Percentiles rank a stretch among this genome's conserved stretches.
Evolutionary conservation across 2,797 vertebrate species (phyloP).

Genomic region (Neostethus bicornis): DNA sequence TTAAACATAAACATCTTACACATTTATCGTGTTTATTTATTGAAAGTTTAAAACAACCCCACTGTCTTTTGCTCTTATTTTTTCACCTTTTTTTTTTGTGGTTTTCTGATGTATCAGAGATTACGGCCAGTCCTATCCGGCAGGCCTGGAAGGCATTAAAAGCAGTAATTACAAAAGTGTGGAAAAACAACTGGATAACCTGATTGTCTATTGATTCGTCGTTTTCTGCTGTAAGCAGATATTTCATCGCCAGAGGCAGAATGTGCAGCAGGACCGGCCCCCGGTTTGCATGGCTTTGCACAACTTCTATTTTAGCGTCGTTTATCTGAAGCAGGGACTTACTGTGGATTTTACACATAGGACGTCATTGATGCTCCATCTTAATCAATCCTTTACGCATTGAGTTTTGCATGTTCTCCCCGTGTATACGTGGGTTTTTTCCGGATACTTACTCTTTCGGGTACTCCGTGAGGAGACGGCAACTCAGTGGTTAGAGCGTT

Average conservation of each 20-base stretch:
- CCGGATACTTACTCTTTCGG: too few relatives aligned
- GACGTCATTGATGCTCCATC: too few relatives aligned
- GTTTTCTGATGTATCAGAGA: slow-evolving; percentile 19
- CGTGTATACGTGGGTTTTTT: too few relatives aligned
- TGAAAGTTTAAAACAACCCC: not conserved
- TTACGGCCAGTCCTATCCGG: slow-evolving; percentile 18
- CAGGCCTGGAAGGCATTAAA: slow-evolving; percentile 36
- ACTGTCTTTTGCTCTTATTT: not conserved
- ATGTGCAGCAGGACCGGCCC: slow-evolving; percentile 5
- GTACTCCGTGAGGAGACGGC: too few relatives aligned
- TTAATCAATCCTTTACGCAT: too few relatives aligned
- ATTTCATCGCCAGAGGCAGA: slow-evolving; percentile 16
- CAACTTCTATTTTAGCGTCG: not conserved
- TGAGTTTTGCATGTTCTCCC: too few relatives aligned
- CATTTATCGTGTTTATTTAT: too few relatives aligned
- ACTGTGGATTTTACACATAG: too few relatives aligned
- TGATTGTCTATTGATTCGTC: slow-evolving; percentile 67
- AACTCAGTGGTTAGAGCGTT: too few relatives aligned
- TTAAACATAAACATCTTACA: too few relatives aligned
- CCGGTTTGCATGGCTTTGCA: slow-evolving; percentile 15
- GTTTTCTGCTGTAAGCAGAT: slow-evolving; percentile 45
- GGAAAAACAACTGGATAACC: slow-evolving; percentile 57
- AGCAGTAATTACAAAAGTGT: slow-evolving; percentile 59
- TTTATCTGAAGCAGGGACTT: not conserved
- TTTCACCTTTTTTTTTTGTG: slow-evolving; percentile 23